A percentile compares a stretch with the other conserved stretches of the same genome.
phyloP scores from a whole-genome alignment of 1,140 invertebrate genomes.

The Drosophila lacertosa region DNA sequence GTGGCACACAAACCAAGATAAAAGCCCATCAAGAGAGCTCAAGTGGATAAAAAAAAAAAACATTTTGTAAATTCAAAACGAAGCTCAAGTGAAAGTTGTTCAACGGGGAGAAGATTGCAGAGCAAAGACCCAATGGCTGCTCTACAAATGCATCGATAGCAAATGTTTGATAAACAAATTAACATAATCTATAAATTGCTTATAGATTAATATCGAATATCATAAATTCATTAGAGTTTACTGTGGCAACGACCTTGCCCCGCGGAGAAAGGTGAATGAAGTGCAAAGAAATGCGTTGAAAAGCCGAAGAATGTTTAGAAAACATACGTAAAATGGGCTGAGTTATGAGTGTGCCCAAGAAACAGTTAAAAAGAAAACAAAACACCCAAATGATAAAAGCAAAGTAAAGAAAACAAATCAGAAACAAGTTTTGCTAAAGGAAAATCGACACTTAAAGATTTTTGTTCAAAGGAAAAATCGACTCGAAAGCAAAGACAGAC shows the following conservation, averaged over 20 bases:
- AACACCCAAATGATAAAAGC: no score
- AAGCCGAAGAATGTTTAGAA: conserved; percentile 8
- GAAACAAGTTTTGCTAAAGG: background rate
- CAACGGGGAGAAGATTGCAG: background rate
- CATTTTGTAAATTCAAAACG: conserved; percentile 11
- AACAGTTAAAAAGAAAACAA: conserved; percentile 18
- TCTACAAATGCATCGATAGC: conserved; percentile 33
- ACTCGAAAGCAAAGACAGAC: background rate
- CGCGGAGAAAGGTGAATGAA: background rate
- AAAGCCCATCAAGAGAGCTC: conserved; percentile 1
- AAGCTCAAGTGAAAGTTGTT: conserved; percentile 39
- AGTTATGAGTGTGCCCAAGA: conserved; percentile 23
- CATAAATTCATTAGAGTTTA: conserved; percentile 21
- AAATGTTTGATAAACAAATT: conserved; percentile 29
- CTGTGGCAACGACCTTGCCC: conserved; percentile 43
- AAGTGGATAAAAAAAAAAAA: background rate
- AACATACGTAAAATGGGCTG: background rate
- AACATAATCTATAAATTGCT: conserved; percentile 40
- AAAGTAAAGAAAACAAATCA: background rate
- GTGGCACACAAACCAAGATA: conserved; percentile 14
- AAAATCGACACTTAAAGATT: conserved; percentile 13
- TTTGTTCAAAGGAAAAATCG: background rate
- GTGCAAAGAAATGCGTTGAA: conserved; percentile 24
- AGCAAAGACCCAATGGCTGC: conserved; percentile 23
- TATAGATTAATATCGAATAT: conserved; percentile 24